Evolutionary conservation across 2,797 vertebrate genomes (phyloP), one percentile per base, ranked within the genome.

Genomic region (Acipenser oxyrinchus): DNA sequence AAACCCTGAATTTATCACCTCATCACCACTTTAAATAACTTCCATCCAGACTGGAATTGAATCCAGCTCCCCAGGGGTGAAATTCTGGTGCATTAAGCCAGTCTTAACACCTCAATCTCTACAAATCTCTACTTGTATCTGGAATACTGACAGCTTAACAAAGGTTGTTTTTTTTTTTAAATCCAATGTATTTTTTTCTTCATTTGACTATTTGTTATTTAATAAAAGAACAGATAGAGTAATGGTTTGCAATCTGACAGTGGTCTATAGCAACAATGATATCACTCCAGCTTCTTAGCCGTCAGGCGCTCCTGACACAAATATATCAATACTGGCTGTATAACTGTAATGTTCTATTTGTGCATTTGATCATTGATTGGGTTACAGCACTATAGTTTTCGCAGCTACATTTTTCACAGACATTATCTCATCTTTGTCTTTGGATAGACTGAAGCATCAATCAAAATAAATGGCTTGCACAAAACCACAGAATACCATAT

Each of bases 401-500:
- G 48, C 66, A 59, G 8, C 65, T 63, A n/a, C n/a, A 48, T 67
- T 83, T 81, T 79, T 84, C 80, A 37, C 83, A 90, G 89, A 90
- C 88, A 84, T 91, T 88, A 90, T 84, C 85, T 91, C 89, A 91
- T 90, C 86, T 70, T 65, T 78, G 78, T 86, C 84, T 87, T 81
- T 72, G 77, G 83, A 80, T 77, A 76, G 84, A 81, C 77, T 81
- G 76, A 81, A 59, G 63, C 68, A 53, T 70, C 63, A 71, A 71
- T 77, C 72, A 76, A 72, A 68, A 70, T 70, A 70, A 69, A 77
- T 76, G 66, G 65, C 73, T 69, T 81, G 83, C 87, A 81, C 37
- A 37, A 37, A 37, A 37, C 37, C 37, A 37, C 37, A 37, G 37
- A 37, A 37, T 4, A 37, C 3, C 37, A 37, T 37, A 4, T 37